Conservation (phyloP, 1,140 invertebrate species). For the Cherax quadricarinatus region DNA sequence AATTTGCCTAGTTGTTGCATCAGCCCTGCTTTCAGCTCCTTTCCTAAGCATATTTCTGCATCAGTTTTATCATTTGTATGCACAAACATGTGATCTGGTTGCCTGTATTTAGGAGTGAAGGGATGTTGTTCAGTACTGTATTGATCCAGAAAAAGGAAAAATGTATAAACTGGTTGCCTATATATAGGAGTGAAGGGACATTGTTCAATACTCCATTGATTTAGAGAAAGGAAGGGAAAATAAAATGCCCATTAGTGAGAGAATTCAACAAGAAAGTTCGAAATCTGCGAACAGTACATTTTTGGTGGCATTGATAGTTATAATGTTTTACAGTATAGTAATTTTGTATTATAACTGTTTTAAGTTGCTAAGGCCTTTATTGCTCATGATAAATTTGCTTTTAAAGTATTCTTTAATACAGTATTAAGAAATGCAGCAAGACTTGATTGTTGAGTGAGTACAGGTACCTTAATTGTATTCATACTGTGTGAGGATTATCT, state of each 20-base stretch:
- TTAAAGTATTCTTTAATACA: neutral
- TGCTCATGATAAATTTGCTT: neutral
- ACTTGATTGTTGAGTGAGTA: neutral
- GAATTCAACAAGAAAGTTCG: too few relatives aligned
- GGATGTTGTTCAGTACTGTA: too few relatives aligned
- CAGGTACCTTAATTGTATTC: neutral
- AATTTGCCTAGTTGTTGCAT: too few relatives aligned
- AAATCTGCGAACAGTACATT: neutral
- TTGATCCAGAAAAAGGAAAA: too few relatives aligned
- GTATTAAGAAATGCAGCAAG: neutral
- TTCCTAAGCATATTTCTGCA: too few relatives aligned
- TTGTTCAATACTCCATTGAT: neutral
- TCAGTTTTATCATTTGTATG: too few relatives aligned
- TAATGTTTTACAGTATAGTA: neutral
- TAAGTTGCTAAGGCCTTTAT: neutral
- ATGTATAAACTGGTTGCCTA: too few relatives aligned
- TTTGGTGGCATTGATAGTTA: neutral
- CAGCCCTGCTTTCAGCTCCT: too few relatives aligned
- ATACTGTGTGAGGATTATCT: neutral
- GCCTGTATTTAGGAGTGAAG: too few relatives aligned
- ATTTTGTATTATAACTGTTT: neutral
- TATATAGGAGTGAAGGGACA: too few relatives aligned
- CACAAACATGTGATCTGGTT: too few relatives aligned
- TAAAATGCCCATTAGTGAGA: neutral
- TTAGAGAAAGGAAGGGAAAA: neutral